Evolutionary conservation across 2,113 vertebrate species (phyloP).

Genomic region (Dasyprocta punctata): DNA sequence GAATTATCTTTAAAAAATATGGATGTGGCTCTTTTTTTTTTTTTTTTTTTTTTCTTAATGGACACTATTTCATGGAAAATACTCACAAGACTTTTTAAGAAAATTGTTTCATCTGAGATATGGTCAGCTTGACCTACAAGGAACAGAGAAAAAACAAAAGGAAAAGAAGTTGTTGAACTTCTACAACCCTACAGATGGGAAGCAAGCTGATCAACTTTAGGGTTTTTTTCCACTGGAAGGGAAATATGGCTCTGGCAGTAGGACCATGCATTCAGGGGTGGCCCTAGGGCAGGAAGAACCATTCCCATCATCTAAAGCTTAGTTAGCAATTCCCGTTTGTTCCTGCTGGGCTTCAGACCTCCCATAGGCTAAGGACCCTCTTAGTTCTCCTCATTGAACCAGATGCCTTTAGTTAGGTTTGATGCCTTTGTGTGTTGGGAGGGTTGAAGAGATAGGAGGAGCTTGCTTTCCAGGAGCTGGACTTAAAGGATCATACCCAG

Average conservation of each 20-base stretch:
- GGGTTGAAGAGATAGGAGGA: background rate
- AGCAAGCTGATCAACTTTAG: background rate
- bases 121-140: background rate
- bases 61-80: background rate
- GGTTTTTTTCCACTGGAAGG: background rate
- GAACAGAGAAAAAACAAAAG: background rate
- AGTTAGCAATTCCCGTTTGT: background rate
- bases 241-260: background rate
- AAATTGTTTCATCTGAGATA: background rate
- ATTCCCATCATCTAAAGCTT: background rate
- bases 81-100: no score
- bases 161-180: background rate
- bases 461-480: background rate
- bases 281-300: background rate
- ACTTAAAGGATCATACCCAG: background rate
- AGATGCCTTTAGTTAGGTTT: fast-evolving
- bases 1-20: no score
- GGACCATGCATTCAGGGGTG: background rate
- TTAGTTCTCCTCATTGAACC: background rate
- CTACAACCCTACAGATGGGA: background rate
- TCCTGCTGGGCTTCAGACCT: background rate
- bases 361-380: fast-evolving
- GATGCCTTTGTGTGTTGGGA: background rate
- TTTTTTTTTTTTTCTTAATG: no score
- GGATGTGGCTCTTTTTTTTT: no score